Conservation (phyloP, 2,888 invertebrate species). For the Poecilobothrus nobilitatus region DNA sequence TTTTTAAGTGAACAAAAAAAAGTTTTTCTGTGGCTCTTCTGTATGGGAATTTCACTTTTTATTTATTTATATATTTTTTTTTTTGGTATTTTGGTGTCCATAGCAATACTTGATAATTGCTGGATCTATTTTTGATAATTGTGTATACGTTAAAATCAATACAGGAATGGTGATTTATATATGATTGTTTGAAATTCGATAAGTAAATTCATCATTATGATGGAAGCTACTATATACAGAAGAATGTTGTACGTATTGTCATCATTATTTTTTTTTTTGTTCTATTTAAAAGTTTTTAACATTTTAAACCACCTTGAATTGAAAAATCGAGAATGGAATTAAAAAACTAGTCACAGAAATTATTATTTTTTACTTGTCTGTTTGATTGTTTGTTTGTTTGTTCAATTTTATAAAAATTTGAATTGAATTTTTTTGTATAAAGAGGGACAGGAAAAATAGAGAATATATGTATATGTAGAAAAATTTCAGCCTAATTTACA, state of each 20-base stretch:
- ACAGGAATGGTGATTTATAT: neutral
- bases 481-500: conserved; percentile 2
- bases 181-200: neutral
- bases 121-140: neutral
- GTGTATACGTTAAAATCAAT: too few species aligned
- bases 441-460: neutral
- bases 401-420: neutral
- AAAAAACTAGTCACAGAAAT: neutral
- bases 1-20: too few species aligned
- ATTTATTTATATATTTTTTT: too few species aligned
- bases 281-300: neutral
- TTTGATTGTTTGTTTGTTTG: too few species aligned
- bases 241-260: neutral
- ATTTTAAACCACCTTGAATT: neutral
- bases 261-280: neutral
- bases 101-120: neutral
- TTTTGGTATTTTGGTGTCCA: neutral
- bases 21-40: too few species aligned
- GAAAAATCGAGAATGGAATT: neutral
- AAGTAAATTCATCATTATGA: conserved; percentile 4
- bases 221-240: neutral
- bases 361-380: neutral
- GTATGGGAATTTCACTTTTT: too few species aligned
- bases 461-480: neutral
- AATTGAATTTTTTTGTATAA: neutral